Evolutionary conservation across 2,888 invertebrate genomes (phyloP).

Genomic region (Drosophila pseudotalamancana): DNA sequence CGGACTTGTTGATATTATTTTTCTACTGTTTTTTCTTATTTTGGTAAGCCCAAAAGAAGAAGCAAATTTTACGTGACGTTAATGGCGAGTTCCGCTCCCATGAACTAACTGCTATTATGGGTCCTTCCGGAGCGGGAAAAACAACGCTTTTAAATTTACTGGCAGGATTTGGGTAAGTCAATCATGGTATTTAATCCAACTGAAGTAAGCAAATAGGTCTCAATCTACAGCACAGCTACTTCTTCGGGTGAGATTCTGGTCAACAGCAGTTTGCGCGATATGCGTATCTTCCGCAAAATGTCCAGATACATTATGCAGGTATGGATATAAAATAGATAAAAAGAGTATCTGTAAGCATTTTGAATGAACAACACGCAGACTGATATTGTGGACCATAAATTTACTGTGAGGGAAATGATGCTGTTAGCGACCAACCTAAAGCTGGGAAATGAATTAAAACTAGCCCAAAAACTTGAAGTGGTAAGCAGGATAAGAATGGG

Average conservation of each 20-base stretch:
- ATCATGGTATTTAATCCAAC: neutral
- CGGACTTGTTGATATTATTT: too few relatives aligned
- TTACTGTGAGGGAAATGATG: slow-evolving; percentile 95
- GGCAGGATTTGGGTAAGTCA: slow-evolving; percentile 94
- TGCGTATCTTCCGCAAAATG: slow-evolving; percentile 92
- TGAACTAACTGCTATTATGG: slow-evolving; percentile 95
- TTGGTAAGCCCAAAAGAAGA: slow-evolving; percentile 86
- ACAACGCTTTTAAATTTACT: slow-evolving; percentile 94
- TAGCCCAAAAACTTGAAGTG: slow-evolving; percentile 88
- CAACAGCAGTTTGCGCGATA: slow-evolving; percentile 91
- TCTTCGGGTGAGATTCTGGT: slow-evolving; percentile 91
- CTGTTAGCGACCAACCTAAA: slow-evolving; percentile 95
- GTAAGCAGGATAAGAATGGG: slow-evolving; percentile 85
- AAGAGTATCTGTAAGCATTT: neutral
- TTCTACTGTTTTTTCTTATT: too few relatives aligned
- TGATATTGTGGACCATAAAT: slow-evolving; percentile 92
- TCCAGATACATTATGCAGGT: slow-evolving; percentile 97
- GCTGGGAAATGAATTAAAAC: slow-evolving; percentile 88
- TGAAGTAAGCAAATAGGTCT: neutral
- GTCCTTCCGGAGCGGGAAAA: slow-evolving; percentile 97
- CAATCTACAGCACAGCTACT: slow-evolving; percentile 86
- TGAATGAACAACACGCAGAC: slow-evolving; percentile 83
- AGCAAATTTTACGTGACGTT: slow-evolving; percentile 91
- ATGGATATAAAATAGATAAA: neutral
- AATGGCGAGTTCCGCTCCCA: slow-evolving; percentile 94